Evolutionary conservation across 2,113 vertebrate species (phyloP), one percentile per base, ranked within the genome.

Genomic region (Tamias sibiricus): DNA sequence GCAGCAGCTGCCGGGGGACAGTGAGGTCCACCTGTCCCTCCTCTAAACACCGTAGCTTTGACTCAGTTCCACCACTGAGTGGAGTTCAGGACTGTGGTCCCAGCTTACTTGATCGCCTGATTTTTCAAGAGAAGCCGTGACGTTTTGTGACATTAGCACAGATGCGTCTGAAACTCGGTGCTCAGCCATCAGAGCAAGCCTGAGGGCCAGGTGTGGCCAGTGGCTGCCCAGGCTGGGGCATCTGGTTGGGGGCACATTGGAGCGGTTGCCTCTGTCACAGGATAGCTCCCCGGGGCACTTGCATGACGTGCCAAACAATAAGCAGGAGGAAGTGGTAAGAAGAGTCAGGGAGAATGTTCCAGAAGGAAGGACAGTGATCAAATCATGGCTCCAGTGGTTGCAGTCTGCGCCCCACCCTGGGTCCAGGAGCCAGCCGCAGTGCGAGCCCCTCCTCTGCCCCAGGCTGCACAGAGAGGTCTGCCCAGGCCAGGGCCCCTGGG

Each of bases 301-400:
- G 52, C 44, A 26, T 3, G 0, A 37, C 32, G 17, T 6, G 59
- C 68, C 66, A 47, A 66, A 11, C 2, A 1, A 5, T 44, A 80
- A 94, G 16, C 42, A 44, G 75, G 47, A 74, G 17, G 32, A 87
- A 7, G 17, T 14, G 8, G 13, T 1, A 80, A 75, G 62, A 37
- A 35, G 91, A 69, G 81, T 28, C 6, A 3, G 72, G 64, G 22
- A 59, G 80, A 92, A 59, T 30, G 32, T 90, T 54, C 59, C 47
- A 82, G 79, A 64, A 94, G 87, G 72, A 91, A 81, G 54, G 47
- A 74, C 0, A 81, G 77, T 87, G 42, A n/a, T 3, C 4, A 93
- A 74, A 76, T n/a, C 44, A 30, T 0, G 28, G 9, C 14, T 42
- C 11, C 2, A 0, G 9, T 6, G 24, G 16, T 54, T 72, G 12